A percentile compares a stretch with the other conserved stretches of the same genome.
These are phyloP conservation scores for Columba janthina DNA, from an alignment of 2,113 vertebrate genomes.

Conservation along the genomic window DNA sequence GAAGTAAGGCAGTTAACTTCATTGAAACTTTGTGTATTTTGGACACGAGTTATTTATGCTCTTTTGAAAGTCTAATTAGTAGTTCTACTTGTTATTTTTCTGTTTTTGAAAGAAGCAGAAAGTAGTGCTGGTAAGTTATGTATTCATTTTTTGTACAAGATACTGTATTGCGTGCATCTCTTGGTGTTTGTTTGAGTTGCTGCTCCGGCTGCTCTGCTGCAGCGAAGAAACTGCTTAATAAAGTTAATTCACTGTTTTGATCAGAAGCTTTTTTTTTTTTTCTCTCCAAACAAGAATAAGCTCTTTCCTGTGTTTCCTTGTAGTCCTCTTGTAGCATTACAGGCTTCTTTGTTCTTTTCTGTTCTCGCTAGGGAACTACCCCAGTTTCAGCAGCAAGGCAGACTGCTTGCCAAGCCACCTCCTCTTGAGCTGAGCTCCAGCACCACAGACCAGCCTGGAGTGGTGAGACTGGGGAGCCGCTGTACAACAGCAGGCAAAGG, in stretches of 20 bases:
- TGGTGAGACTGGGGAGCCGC: background rate
- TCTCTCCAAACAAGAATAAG: background rate
- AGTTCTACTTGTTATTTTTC: background rate
- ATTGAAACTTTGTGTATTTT: background rate
- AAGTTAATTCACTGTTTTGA: slow-evolving; percentile 9
- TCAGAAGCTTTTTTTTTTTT: background rate
- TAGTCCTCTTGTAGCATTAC: background rate
- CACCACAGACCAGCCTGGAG: background rate
- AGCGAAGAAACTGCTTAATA: background rate
- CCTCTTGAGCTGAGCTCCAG: background rate
- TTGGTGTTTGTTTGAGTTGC: background rate
- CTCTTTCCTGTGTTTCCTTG: slow-evolving; percentile 6
- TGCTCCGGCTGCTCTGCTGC: background rate
- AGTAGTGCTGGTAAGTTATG: background rate
- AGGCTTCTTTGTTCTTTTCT: slow-evolving; percentile 48
- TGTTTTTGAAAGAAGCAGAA: background rate
- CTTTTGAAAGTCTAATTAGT: slow-evolving; percentile 34
- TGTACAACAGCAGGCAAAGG: background rate
- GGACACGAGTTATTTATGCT: slow-evolving; percentile 23
- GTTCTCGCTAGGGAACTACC: background rate
- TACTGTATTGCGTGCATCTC: background rate
- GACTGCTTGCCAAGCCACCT: background rate
- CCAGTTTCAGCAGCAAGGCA: slow-evolving; percentile 16
- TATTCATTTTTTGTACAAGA: background rate
- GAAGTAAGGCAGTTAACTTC: background rate